Percentiles rank a stretch among this genome's conserved stretches.
These are phyloP conservation scores for Garra rufa DNA, from an alignment of 2,113 vertebrate genomes.

Conservation along the genomic window DNA sequence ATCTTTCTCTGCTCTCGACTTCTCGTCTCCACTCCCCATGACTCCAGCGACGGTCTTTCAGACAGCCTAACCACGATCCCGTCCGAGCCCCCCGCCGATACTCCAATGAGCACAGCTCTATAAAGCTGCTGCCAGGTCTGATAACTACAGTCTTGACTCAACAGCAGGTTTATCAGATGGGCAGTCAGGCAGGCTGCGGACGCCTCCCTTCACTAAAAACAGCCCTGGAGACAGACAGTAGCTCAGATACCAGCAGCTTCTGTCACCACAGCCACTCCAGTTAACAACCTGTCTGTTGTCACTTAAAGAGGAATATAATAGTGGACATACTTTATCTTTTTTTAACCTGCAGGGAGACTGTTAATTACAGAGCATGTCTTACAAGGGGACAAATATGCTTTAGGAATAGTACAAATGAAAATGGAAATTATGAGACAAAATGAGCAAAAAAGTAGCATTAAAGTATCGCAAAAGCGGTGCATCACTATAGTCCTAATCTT, in stretches of 20 bases:
- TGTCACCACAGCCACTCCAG: constrained; percentile 16
- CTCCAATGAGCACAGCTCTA: constrained; percentile 9
- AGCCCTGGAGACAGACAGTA: constrained; percentile 32
- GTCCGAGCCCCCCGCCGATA: constrained; percentile 26
- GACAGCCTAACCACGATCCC: constrained; percentile 14
- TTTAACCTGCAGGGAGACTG: neutral
- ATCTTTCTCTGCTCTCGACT: constrained; percentile 57
- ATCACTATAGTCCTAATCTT: no score
- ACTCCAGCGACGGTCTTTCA: constrained; percentile 27
- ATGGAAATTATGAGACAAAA: neutral
- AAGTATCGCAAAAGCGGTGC: no score
- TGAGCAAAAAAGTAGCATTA: no score
- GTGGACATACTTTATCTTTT: neutral
- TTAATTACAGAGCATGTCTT: no score
- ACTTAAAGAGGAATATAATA: neutral
- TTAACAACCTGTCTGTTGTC: neutral
- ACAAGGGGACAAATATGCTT: no score
- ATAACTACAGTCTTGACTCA: constrained; percentile 66
- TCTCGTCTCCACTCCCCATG: constrained; percentile 43
- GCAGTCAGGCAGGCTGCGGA: constrained; percentile 59
- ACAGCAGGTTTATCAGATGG: constrained; percentile 70
- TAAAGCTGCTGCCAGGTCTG: constrained; percentile 64
- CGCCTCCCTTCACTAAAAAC: constrained; percentile 19
- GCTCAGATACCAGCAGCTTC: constrained; percentile 36
- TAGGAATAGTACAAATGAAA: neutral